Base-by-base conservation (phyloP, 2,888 invertebrate genomes). In the Habroteleia sp. region DNA sequence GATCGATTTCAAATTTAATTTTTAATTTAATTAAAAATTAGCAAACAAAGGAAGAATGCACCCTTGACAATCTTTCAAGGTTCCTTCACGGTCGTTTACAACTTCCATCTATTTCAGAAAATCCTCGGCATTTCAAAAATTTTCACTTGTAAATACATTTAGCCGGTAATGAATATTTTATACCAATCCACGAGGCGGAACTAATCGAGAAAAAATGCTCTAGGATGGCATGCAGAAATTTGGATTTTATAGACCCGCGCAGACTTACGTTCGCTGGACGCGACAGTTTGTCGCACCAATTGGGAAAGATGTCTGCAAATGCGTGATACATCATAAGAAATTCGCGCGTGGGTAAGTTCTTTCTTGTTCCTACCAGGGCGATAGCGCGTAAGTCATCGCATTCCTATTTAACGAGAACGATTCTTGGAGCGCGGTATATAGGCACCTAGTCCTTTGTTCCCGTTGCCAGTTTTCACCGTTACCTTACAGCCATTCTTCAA, bases 241-340 rank as follows among this genome's bases (percentile, higher is more conserved):
- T n/a, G n/a, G n/a, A n/a, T n/a, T n/a, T n/a, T n/a, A n/a, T n/a
- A n/a, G n/a, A n/a, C n/a, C n/a, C n/a, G n/a, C n/a, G n/a, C n/a
- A n/a, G n/a, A n/a, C n/a, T n/a, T n/a, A n/a, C n/a, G n/a, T n/a
- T n/a, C n/a, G n/a, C n/a, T n/a, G n/a, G n/a, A n/a, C n/a, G n/a
- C n/a, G n/a, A n/a, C n/a, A n/a, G n/a, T 20, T 20, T 20, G 2
- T 20, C 20, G 78, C 77, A 79, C 77, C 83, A 84, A 83, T 83
- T 83, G 77, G 79, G 71, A 68, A 74, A 78, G 75, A 82, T 82
- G 83, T 84, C 80, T 29, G 37, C 44, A 16, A 8, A 14, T n/a
- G n/a, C 7, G 41, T 48, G 46, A 56, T 39, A 48, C 66, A 48
- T 66, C 10, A 48, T 17, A 58, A 68, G 58, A 58, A 37, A 79